Evolutionary conservation across 2,113 vertebrate genomes (phyloP).

Genomic region (Corydoras maculifer): DNA sequence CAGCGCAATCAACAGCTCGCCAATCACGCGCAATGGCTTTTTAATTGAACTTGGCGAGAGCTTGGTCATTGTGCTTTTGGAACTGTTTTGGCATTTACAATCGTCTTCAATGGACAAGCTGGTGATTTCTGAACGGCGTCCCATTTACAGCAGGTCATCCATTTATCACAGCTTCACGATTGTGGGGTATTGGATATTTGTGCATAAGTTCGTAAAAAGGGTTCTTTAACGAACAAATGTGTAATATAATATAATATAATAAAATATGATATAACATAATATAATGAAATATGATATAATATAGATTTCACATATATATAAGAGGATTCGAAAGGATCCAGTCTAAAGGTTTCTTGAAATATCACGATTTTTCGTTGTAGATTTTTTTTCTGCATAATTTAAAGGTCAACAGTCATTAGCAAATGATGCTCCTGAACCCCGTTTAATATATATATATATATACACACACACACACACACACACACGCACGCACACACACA

Average conservation of each 20-base stretch:
- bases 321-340: too few relatives aligned
- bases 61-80: slow-evolving; percentile 8
- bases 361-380: background rate
- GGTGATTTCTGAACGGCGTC: slow-evolving; percentile 23
- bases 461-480: too few relatives aligned
- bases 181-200: background rate
- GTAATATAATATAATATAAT: background rate
- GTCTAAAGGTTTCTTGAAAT: background rate
- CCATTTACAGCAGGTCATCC: slow-evolving; percentile 23
- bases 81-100: background rate
- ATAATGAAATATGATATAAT: slow-evolving; percentile 7
- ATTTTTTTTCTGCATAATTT: background rate
- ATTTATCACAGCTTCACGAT: slow-evolving; percentile 13
- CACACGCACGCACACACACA: background rate
- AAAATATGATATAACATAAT: background rate
- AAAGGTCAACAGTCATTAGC: background rate
- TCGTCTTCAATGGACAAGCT: slow-evolving; percentile 3
- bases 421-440: background rate
- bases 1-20: slow-evolving; percentile 59
- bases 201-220: too few relatives aligned
- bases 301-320: background rate
- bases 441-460: background rate
- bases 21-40: slow-evolving; percentile 45
- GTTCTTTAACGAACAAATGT: too few relatives aligned
- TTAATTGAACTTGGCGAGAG: slow-evolving; percentile 51